Base-by-base conservation (phyloP, 2,113 vertebrate genomes). In the Epinephelus lanceolatus region DNA sequence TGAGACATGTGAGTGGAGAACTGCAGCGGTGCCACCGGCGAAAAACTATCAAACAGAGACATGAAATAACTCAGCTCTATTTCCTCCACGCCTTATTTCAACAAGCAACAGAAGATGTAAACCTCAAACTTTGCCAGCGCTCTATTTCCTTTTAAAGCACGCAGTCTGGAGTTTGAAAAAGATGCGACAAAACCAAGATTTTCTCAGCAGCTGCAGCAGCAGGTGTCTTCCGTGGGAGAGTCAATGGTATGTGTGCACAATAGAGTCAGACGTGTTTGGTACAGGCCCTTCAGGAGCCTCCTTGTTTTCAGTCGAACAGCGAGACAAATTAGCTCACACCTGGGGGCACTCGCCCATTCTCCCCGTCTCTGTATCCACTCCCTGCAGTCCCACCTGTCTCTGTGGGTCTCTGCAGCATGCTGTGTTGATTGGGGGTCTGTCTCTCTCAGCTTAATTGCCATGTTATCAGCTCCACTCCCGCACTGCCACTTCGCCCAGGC, bases 391-490 rank as follows among this genome's bases (percentile, higher is more conserved):
- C 45, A 80, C 83, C 81, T 89, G 78, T 80, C 81, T 87, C 72
- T 57, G 15, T 33, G 53, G 76, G 72, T 73, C 86, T 71, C 78
- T 73, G 77, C 49, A 40, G 63, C 81, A 45, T 25, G 79, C 78
- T 91, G 83, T 62, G 77, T 56, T 85, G 87, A 91, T 86, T 90
- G 75, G 71, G 70, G 84, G 79, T 85, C 86, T 83, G 77, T 85
- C 84, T 90, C 60, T 81, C 49, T 1, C 19, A 33, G 83, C 78
- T 55, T 92, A 92, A 91, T 92, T 90, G 83, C 85, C 78, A 71
- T 77, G 87, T 89, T 92, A 93, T 93, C 90, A 91, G 81, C 83
- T 76, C 85, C 56, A 66, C 86, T 89, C 76, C 89, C 78, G 79
- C 89, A 65, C 83, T 80, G 84, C 83, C 86, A 86, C 84, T 89